Evolutionary conservation across 2,797 vertebrate species (phyloP).

Genomic region (Pipistrellus kuhlii): DNA sequence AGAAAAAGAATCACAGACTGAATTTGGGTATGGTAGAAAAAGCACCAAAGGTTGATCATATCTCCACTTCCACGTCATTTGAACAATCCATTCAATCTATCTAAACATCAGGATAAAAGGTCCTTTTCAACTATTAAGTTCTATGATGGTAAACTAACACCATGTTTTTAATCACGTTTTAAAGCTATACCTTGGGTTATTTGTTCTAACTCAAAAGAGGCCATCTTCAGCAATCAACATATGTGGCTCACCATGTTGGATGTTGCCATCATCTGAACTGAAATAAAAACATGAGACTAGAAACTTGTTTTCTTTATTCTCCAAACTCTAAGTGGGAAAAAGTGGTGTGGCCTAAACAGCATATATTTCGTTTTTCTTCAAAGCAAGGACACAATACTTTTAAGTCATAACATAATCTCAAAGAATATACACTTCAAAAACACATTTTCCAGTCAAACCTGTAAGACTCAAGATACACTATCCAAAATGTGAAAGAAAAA

Average conservation of each 20-base stretch:
- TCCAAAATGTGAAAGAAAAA: constrained; percentile 52
- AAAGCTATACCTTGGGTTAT: constrained; percentile 1
- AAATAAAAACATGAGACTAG: background rate
- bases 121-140: constrained; percentile 24
- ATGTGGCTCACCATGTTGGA: background rate
- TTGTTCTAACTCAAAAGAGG: constrained; percentile 6
- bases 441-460: constrained; percentile 31
- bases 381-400: background rate
- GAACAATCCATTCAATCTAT: background rate
- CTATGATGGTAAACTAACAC: background rate
- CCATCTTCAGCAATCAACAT: constrained; percentile 21
- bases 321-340: constrained; percentile 26
- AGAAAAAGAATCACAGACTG: background rate
- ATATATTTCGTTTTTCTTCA: background rate
- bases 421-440: constrained; percentile 18
- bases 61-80: background rate
- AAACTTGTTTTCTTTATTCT: constrained; percentile 33
- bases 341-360: background rate
- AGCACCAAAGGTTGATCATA: background rate
- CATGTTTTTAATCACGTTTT: constrained; percentile 13
- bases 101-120: background rate
- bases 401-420: constrained; percentile 16
- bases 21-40: background rate
- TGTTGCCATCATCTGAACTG: background rate
- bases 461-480: background rate